phyloP scores from a whole-genome alignment of 2,797 vertebrate species.

The Chromobotia macracanthus region DNA sequence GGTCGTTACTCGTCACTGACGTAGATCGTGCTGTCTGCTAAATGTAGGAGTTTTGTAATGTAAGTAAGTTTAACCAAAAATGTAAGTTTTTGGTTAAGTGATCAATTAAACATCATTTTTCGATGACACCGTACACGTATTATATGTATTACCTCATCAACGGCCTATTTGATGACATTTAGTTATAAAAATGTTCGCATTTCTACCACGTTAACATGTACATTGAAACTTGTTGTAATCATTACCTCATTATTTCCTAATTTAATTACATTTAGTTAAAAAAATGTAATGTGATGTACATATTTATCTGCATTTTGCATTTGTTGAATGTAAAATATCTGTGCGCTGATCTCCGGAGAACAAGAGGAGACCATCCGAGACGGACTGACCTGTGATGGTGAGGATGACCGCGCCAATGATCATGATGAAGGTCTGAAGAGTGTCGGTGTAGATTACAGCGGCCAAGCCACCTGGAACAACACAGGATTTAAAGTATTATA shows the following conservation, averaged over 20 bases:
- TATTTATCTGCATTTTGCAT: neutral
- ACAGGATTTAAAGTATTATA: neutral
- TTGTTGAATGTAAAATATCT: neutral
- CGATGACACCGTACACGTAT: neutral
- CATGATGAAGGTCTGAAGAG: conserved; percentile 89
- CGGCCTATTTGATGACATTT: neutral
- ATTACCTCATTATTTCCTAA: too few species aligned
- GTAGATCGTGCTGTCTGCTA: too few species aligned
- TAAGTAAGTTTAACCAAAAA: too few species aligned
- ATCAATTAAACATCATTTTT: neutral
- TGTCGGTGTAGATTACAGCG: conserved; percentile 90
- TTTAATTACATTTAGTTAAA: too few species aligned
- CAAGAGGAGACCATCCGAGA: too few species aligned
- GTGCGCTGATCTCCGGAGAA: too few species aligned
- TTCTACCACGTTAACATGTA: too few species aligned
- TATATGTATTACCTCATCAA: neutral
- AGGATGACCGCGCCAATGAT: conserved; percentile 85
- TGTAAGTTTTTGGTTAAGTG: neutral
- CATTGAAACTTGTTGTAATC: too few species aligned
- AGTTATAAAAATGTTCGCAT: neutral
- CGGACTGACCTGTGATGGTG: conserved; percentile 80
- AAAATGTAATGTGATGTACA: too few species aligned
- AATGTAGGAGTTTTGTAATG: too few species aligned
- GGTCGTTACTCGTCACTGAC: too few species aligned
- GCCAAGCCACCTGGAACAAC: conserved; percentile 84